Evolutionary conservation across 2,888 invertebrate genomes (phyloP), one percentile per base, ranked within the genome.

Genomic region (Drymonia ruficornis): DNA sequence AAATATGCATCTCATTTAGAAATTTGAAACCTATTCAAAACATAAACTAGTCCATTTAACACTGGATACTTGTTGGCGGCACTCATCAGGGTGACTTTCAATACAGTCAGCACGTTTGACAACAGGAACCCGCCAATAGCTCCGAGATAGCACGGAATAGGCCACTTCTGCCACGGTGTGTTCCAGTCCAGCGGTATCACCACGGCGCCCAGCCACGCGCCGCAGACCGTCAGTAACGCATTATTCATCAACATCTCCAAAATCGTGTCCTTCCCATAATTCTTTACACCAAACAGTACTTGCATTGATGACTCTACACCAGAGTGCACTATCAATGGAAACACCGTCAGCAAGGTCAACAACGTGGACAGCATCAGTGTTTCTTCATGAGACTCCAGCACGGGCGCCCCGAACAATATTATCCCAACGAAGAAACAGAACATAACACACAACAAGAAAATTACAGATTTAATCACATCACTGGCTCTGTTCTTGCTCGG

Each of bases 131-230:
- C 96, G 49, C 94, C 79, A 0, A 96, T 78, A 1, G 95, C 95
- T n/a, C 96, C 96, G 0, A 94, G 85, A 58, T 94, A 94, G 72
- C 96, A 96, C 0, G 96, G 95, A 66, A 96, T 94, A 0, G 96
- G 96, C 96, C 96, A 96, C 56, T 87, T 94, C 91, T 98, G 98
- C 97, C 98, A 98, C 0, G 96, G 96, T 48, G 95, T 94, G 83
- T 98, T 96, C 98, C 98, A 98, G 81, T 98, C 98, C 34, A 98
- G 87, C 0, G 98, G 98, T 64, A 98, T 96, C 0, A 96, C 96
- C 54, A 96, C 93, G 3, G 97, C 97, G 7, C 98, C 97, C 1
- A 96, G 75, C 97, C 98, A 98, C 6, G 97, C 95, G 3, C 98
- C 98, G 34, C 96, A 82, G 12, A 97, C 78, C 0, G 95, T 94